Base-by-base conservation (phyloP, 2,888 invertebrate species). In the Hydrotaea diabolus region DNA sequence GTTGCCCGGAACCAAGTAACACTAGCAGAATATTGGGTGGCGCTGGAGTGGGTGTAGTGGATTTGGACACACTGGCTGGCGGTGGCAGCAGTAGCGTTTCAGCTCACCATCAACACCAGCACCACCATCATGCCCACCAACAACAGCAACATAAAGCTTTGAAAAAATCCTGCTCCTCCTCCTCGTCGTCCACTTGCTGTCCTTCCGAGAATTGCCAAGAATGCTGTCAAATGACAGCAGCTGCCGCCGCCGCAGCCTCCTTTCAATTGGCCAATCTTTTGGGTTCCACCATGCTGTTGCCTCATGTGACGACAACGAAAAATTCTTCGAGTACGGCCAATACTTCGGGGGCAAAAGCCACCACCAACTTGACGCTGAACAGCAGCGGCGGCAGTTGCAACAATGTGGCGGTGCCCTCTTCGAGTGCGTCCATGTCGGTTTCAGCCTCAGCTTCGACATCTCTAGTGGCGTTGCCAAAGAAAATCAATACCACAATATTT, bases 241-340 rank as follows among this genome's bases (percentile, higher is more conserved):
- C 89, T 46, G 87, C 87, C 31, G 87, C 87, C 43, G 90, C 91
- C 17, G 91, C 91, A 17, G 88, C 88, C 55, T 91, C 91, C 7
- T 90, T 90, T 87, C 92, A 92, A 87, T 88, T 91, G 88, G 91
- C 92, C 66, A 91, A 89, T 85, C 87, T 92, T 46, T 87, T 92
- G 17, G 91, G 91, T 79, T 88, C 88, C 2, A 89, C 88, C 86
- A 91, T 91, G 87, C 79, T 91, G 82, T 78, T 91, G 87, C 90
- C 90, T 17, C 82, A 88, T 72, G 76, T 89, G 26, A 84, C 85
- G 39, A 23, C 78, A 23, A 49, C 53, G 31, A 36, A 39, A 39
- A 39, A 39, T 39, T 21, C 49, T 36, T 4, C 66, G 46, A 36
- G 43, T 2, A 23, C 66, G 49, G 53, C 53, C 19, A 83, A 72